Evolutionary conservation across 2,797 vertebrate species (phyloP), one percentile per base, ranked within the genome.

Genomic region (Gobionotothen gibberifrons): DNA sequence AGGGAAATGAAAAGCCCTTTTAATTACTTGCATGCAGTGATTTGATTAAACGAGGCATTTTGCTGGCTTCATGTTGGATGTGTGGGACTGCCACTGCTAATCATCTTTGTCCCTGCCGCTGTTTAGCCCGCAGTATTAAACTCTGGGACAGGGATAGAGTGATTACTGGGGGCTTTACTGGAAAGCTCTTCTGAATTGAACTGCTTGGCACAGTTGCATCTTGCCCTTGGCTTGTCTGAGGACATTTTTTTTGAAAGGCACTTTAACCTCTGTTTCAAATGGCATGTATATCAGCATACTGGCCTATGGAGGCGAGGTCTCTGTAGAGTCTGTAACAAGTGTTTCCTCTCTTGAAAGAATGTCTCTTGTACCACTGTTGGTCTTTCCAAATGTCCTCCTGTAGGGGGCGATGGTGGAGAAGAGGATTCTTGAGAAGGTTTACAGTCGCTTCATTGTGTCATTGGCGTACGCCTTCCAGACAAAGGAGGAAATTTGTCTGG

Each of bases 361-460:
- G 15, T 59, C n/a, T 26, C 9, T 29, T 42, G 0, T 3, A 53
- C 26, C 1, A 10, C 55, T 32, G 22, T 69, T 69, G 11, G 12
- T 44, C 22, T 65, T 36, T 78, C 49, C 61, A 11, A 0, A 21
- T 78, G 76, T 69, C 70, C 8, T 70, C 79, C 87, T 81, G 55
- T 72, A 96, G 90, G 96, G 96, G 94, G 96, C 96, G 17, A 92
- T 97, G 65, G 92, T 96, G 73, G 97, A 97, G 89, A 97, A 97
- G 86, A 92, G 93, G 77, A 96, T 97, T 74, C 91, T 99, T 53
- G 96, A 96, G 88, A 95, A 92, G 76, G 94, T 96, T 72, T 95
- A 94, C 88, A 96, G 96, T 82, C 95, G 93, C 71, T 97, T 97
- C 91, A 94, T 97, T 79, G 96, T 97, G 75, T 96, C 94, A 0